Conservation (phyloP, 2,888 invertebrate genomes). For the Augochlorella aurata region DNA sequence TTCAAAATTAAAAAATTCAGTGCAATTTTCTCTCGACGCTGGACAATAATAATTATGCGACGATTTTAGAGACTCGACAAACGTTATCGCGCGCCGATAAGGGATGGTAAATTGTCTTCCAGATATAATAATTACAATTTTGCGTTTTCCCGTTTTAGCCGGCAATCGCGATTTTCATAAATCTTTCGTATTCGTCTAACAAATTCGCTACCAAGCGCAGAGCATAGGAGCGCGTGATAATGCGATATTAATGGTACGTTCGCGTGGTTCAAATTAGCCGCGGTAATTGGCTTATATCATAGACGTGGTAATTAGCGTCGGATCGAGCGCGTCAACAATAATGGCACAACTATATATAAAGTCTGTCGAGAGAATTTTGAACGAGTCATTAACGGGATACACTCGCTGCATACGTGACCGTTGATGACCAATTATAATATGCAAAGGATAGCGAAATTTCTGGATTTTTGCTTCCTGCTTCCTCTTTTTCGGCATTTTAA, state of each 20-base stretch:
- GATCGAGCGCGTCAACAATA: conserved; percentile 53
- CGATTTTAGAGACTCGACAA: not conserved
- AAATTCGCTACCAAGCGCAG: conserved; percentile 16
- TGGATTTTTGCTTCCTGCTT: not conserved
- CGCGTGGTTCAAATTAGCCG: conserved; percentile 42
- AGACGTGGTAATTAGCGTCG: conserved; percentile 50
- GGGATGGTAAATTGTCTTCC: not conserved
- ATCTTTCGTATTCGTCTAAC: conserved; percentile 44
- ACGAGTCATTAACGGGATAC: conserved; percentile 21
- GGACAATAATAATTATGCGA: not conserved
- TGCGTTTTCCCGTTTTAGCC: not conserved
- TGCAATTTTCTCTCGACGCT: not conserved
- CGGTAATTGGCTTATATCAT: conserved; percentile 53
- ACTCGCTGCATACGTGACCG: not conserved
- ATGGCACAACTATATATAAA: conserved; percentile 42
- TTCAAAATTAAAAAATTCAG: not conserved
- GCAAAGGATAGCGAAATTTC: conserved; percentile 11
- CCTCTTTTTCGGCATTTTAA: conserved; percentile 18
- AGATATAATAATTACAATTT: not conserved
- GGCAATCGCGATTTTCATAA: conserved; percentile 60
- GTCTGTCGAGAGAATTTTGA: conserved; percentile 28
- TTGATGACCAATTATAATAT: conserved; percentile 30
- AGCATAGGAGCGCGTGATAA: conserved; percentile 46
- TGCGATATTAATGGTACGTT: conserved; percentile 60
- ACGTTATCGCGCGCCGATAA: not conserved